Conservation (phyloP, 37 sponge, comb jelly and placozoan genomes). For the Haliclona indistincta region DNA sequence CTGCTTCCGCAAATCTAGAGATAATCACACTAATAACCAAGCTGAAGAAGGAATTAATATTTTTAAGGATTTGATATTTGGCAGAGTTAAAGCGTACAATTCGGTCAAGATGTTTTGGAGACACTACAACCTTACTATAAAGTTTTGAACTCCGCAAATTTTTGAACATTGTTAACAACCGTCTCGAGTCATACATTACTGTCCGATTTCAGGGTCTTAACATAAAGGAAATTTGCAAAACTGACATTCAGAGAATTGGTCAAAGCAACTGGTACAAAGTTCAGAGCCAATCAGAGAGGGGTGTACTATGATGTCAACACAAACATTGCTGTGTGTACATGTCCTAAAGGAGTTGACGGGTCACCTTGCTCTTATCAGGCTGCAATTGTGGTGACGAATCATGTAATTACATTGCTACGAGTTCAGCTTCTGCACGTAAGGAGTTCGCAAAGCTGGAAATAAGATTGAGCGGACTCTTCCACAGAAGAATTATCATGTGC, state of each 20-base stretch:
- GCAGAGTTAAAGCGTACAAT: slow-evolving; percentile 33
- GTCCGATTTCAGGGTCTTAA: slow-evolving; percentile 1
- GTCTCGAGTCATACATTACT: neutral
- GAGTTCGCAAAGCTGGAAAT: slow-evolving; percentile 2
- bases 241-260: neutral
- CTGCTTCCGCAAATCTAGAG: too few relatives aligned
- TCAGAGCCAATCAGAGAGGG: slow-evolving; percentile 7
- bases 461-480: too few relatives aligned
- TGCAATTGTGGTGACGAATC: neutral
- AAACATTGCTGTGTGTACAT: slow-evolving; percentile 5
- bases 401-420: neutral
- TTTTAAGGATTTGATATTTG: slow-evolving; percentile 26
- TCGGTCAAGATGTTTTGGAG: slow-evolving; percentile 16
- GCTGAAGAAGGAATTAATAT: slow-evolving; percentile 25
- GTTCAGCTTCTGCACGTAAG: neutral
- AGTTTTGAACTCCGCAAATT: too few relatives aligned
- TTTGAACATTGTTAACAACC: neutral
- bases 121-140: too few relatives aligned
- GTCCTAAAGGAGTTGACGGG: neutral
- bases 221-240: neutral
- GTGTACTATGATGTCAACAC: neutral
- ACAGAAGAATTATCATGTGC: too few relatives aligned
- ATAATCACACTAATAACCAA: slow-evolving; percentile 30
- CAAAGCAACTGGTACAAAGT: neutral
- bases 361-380: slow-evolving; percentile 20